These are phyloP conservation scores for Hemitrygon akajei DNA, from an alignment of 2,797 vertebrate species.

Conservation along the genomic window DNA sequence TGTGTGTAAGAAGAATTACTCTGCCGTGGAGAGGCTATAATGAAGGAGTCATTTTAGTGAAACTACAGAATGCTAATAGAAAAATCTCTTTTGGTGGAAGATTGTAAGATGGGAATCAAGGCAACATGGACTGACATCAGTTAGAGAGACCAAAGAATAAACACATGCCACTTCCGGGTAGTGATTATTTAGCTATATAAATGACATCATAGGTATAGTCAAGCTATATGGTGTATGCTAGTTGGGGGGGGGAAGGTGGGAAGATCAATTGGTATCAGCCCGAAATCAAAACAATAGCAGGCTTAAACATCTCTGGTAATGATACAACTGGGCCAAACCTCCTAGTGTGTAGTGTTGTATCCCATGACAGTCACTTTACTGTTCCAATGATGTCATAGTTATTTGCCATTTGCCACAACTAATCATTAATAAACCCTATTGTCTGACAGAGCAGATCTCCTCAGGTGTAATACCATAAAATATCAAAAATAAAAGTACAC, in stretches of 20 bases:
- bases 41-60: slow-evolving; percentile 15
- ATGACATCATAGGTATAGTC: slow-evolving; percentile 40
- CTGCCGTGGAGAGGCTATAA: neutral
- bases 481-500: slow-evolving; percentile 43
- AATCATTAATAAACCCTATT: slow-evolving; percentile 54
- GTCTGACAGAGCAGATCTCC: slow-evolving; percentile 40
- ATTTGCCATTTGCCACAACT: slow-evolving; percentile 67
- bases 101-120: slow-evolving; percentile 41
- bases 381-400: slow-evolving; percentile 58
- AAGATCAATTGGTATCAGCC: slow-evolving; percentile 39
- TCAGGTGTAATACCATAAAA: slow-evolving; percentile 67
- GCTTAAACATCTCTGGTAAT: slow-evolving; percentile 47
- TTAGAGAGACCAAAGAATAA: neutral
- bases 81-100: slow-evolving; percentile 36
- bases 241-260: neutral
- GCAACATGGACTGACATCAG: neutral
- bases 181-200: slow-evolving; percentile 42
- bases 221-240: slow-evolving; percentile 1
- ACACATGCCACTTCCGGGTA: slow-evolving; percentile 38
- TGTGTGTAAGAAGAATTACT: neutral
- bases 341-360: slow-evolving; percentile 51
- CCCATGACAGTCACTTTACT: slow-evolving; percentile 52
- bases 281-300: slow-evolving; percentile 41
- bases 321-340: slow-evolving; percentile 63
- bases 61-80: neutral